A percentile compares a stretch with the other conserved stretches of the same genome.
Conservation (phyloP, 2,113 vertebrate genomes). For the Leptobrachium ailaonicum region DNA sequence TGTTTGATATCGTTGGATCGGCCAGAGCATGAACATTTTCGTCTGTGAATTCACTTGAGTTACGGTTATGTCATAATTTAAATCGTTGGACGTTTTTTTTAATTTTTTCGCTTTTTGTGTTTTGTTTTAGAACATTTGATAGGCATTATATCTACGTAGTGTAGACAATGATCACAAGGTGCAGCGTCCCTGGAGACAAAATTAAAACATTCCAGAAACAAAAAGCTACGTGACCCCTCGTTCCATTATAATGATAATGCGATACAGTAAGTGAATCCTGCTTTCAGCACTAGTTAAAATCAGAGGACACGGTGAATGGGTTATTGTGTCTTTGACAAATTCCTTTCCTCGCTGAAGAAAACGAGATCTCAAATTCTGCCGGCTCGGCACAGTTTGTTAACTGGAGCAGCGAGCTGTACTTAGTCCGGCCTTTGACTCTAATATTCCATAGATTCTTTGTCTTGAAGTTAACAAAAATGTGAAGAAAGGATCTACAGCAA, state of each 20-base stretch:
- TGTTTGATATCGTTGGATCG: no score
- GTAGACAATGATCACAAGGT: no score
- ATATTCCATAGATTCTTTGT: neutral
- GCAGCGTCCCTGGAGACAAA: neutral
- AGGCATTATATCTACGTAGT: no score
- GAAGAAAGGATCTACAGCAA: neutral
- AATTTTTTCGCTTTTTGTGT: no score
- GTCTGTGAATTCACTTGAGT: no score
- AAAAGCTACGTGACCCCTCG: neutral
- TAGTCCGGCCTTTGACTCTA: neutral
- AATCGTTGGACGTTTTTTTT: no score
- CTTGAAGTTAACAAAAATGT: neutral
- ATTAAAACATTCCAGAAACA: neutral
- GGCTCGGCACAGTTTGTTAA: neutral
- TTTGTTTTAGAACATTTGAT: no score
- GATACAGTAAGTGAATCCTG: neutral
- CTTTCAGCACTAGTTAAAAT: neutral
- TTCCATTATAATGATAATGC: neutral
- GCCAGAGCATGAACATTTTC: no score
- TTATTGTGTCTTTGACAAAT: neutral
- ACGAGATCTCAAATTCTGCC: neutral
- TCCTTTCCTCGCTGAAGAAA: neutral
- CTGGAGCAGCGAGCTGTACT: neutral
- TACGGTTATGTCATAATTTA: no score
- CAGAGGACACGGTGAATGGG: neutral